Evolutionary conservation across 64 coral and sea anemone genomes (phyloP).

Genomic region (Montipora cactus): DNA sequence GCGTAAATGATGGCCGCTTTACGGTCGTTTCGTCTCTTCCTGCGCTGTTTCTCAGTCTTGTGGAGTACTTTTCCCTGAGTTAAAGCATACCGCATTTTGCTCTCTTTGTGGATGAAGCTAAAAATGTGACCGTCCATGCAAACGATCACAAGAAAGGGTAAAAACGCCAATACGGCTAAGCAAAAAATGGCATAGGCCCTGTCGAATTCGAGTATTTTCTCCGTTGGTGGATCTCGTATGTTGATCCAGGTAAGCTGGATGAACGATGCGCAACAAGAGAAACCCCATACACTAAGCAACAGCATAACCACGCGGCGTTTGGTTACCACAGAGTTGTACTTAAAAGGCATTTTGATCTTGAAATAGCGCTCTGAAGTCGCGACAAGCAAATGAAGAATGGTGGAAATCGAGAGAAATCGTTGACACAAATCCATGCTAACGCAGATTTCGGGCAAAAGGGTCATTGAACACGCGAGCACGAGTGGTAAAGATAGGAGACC

Average conservation of each 20-base stretch:
- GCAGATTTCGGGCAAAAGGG: background rate
- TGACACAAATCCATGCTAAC: slow-evolving; percentile 77
- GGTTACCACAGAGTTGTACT: slow-evolving; percentile 65
- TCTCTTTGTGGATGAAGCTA: slow-evolving; percentile 69
- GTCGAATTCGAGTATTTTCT: slow-evolving; percentile 24
- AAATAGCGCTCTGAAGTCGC: slow-evolving; percentile 86
- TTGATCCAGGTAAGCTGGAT: slow-evolving; percentile 78
- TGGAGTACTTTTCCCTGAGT: background rate
- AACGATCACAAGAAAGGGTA: slow-evolving; percentile 67
- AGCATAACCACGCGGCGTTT: slow-evolving; percentile 46
- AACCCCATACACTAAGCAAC: slow-evolving; percentile 55
- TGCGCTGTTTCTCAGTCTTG: background rate
- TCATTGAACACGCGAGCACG: slow-evolving; percentile 54
- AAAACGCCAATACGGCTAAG: slow-evolving; percentile 49
- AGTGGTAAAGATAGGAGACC: slow-evolving; percentile 72
- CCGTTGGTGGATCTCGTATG: background rate
- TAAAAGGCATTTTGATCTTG: slow-evolving; percentile 78
- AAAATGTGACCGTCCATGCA: slow-evolving; percentile 55
- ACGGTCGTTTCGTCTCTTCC: slow-evolving; percentile 54
- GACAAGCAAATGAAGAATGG: slow-evolving; percentile 83
- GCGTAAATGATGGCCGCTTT: slow-evolving; percentile 68
- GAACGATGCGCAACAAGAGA: slow-evolving; percentile 63
- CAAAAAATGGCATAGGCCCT: slow-evolving; percentile 41
- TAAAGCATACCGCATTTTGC: slow-evolving; percentile 9
- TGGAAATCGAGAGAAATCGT: slow-evolving; percentile 77